Percentiles rank a stretch among this genome's conserved stretches.
Evolutionary conservation across 2,113 vertebrate genomes (phyloP).

Genomic region (Pao palembangensis): DNA sequence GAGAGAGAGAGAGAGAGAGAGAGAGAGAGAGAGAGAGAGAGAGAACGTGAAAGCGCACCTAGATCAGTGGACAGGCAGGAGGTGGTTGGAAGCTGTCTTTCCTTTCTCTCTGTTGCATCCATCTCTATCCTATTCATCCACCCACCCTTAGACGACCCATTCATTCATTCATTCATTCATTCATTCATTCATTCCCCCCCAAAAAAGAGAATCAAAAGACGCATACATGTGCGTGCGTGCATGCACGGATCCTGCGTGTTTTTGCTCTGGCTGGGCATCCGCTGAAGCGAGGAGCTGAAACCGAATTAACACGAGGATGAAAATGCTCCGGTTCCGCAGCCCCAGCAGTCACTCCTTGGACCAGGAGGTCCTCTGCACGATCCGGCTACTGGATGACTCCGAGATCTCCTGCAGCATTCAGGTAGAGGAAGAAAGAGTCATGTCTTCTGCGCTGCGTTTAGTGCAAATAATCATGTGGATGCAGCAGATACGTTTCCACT

Average conservation of each 20-base stretch:
- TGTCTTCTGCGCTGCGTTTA: conserved; percentile 7
- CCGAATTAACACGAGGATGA: conserved; percentile 77
- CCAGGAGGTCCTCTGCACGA: conserved; percentile 88
- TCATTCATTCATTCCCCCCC: conserved; percentile 21
- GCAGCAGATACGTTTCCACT: neutral
- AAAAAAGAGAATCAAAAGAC: conserved; percentile 31
- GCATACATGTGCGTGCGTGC: conserved; percentile 20
- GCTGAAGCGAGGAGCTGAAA: conserved; percentile 69
- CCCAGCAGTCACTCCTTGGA: conserved; percentile 88
- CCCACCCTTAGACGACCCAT: neutral
- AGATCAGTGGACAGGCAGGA: conserved; percentile 43
- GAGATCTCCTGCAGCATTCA: conserved; percentile 92
- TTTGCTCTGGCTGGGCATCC: conserved; percentile 41
- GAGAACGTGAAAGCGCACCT: conserved; percentile 25
- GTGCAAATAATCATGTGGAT: conserved; percentile 35
- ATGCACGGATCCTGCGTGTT: neutral
- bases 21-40: conserved; percentile 15
- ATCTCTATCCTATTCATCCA: conserved; percentile 37
- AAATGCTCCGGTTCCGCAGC: conserved; percentile 94
- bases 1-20: neutral
- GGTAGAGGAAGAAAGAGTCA: conserved; percentile 64
- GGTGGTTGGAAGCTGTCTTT: conserved; percentile 48
- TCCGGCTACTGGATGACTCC: conserved; percentile 90
- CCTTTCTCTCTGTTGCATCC: conserved; percentile 47
- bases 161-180: conserved; percentile 17